These are phyloP conservation scores for Phortica variegata DNA, from an alignment of 1,140 invertebrate genomes.

Conservation along the genomic window DNA sequence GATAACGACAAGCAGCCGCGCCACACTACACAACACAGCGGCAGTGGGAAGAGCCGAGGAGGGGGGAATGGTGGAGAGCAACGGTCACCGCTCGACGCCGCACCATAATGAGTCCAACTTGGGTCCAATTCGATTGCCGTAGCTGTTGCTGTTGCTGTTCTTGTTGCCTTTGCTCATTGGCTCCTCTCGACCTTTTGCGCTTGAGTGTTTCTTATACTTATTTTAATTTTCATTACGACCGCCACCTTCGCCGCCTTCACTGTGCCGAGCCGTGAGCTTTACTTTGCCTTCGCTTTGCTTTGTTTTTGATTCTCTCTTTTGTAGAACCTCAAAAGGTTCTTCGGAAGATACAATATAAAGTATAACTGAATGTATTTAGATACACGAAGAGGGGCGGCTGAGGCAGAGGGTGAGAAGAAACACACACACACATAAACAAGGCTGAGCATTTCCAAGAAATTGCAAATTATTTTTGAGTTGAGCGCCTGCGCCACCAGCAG, in stretches of 20 bases:
- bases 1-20: slow-evolving; percentile 54
- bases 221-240: slow-evolving; percentile 55
- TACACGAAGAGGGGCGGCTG: too few relatives aligned
- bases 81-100: too few relatives aligned
- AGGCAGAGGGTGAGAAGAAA: too few relatives aligned
- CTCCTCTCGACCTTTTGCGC: slow-evolving; percentile 42
- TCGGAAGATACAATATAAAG: slow-evolving; percentile 34
- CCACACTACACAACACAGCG: slow-evolving; percentile 23
- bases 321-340: slow-evolving; percentile 33
- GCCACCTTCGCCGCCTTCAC: slow-evolving; percentile 17
- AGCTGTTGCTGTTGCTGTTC: too few relatives aligned
- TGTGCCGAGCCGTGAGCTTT: not conserved
- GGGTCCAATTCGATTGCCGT: too few relatives aligned
- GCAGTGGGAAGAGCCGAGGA: too few relatives aligned
- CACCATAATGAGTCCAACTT: too few relatives aligned
- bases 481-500: slow-evolving; percentile 46
- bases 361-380: too few relatives aligned
- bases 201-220: slow-evolving; percentile 50
- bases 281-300: too few relatives aligned
- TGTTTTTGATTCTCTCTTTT: not conserved
- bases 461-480: slow-evolving; percentile 53
- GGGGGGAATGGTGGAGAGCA: too few relatives aligned
- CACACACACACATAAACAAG: slow-evolving; percentile 26
- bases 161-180: slow-evolving; percentile 46
- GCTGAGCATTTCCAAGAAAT: slow-evolving; percentile 53